A percentile compares a stretch with the other conserved stretches of the same genome.
Conservation (phyloP, 1,140 invertebrate species). For the Drosophila bipectinata region DNA sequence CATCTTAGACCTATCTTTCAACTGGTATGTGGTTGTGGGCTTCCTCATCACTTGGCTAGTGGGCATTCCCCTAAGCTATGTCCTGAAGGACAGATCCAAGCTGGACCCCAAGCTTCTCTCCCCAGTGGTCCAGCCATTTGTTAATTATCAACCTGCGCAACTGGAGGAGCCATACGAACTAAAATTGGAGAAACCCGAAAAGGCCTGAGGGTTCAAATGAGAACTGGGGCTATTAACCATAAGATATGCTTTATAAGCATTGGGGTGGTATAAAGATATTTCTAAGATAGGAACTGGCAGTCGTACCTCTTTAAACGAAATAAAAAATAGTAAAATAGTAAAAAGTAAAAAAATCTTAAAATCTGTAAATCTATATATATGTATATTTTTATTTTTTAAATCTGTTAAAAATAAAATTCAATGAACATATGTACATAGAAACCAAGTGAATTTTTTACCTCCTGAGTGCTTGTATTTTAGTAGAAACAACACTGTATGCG, state of each 20-base stretch:
- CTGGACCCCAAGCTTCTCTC: constrained; percentile 83
- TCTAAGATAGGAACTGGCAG: constrained; percentile 1
- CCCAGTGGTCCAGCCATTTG: constrained; percentile 71
- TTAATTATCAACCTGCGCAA: constrained; percentile 48
- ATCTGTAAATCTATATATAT: not conserved
- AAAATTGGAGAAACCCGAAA: constrained; percentile 34
- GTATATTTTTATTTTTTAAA: not conserved
- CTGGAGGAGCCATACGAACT: constrained; percentile 54
- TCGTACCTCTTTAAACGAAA: not conserved
- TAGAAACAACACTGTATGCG: not conserved
- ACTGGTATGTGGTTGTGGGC: constrained; percentile 87
- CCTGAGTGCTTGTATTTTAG: too few relatives aligned
- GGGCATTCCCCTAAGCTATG: constrained; percentile 84
- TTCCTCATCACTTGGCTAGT: constrained; percentile 86
- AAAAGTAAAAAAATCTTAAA: not conserved
- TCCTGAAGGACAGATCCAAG: constrained; percentile 68
- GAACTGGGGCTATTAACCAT: not conserved
- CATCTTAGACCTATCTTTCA: constrained; percentile 86
- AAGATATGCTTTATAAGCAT: constrained; percentile 37
- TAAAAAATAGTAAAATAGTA: not conserved
- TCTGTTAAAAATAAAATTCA: not conserved
- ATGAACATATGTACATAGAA: too few relatives aligned
- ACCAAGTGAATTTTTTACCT: too few relatives aligned
- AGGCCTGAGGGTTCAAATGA: constrained; percentile 20
- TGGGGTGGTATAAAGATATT: constrained; percentile 3